Evolutionary conservation across 2,797 vertebrate genomes (phyloP).

Genomic region (Discoglossus pictus): DNA sequence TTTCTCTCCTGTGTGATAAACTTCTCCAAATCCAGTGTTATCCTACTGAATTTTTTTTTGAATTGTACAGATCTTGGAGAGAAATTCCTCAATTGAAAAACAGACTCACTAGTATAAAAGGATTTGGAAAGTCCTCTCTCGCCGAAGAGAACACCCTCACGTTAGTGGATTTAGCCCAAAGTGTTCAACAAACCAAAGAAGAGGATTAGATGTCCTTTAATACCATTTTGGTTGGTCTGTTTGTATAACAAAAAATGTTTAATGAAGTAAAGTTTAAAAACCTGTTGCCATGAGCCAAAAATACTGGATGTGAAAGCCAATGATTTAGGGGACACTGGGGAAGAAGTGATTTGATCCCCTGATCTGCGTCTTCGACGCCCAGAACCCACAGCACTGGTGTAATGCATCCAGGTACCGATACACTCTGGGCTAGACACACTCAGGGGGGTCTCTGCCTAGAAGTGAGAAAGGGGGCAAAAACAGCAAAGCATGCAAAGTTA

Average conservation of each 20-base stretch:
- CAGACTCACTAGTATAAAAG: too few species aligned
- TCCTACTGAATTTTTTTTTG: too few species aligned
- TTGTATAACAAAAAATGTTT: constrained; percentile 73
- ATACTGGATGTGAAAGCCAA: constrained; percentile 96
- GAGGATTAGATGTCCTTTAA: constrained; percentile 88
- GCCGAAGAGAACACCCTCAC: too few species aligned
- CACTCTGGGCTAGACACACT: constrained; percentile 95
- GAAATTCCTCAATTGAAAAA: too few species aligned
- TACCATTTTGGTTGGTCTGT: constrained; percentile 75
- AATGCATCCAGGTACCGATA: constrained; percentile 94
- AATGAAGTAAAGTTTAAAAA: constrained; percentile 94
- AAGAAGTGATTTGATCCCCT: constrained; percentile 96
- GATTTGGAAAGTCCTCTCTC: too few species aligned
- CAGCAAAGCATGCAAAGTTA: constrained; percentile 93
- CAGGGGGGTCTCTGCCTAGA: constrained; percentile 94
- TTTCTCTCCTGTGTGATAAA: too few species aligned
- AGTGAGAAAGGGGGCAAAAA: constrained; percentile 87
- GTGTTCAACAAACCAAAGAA: too few species aligned
- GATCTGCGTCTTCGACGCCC: constrained; percentile 95
- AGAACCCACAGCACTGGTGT: constrained; percentile 92
- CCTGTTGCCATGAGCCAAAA: constrained; percentile 98
- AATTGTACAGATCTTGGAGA: too few species aligned
- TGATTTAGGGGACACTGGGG: constrained; percentile 95
- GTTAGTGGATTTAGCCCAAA: too few species aligned
- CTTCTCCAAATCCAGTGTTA: too few species aligned